Percentiles rank a stretch among this genome's conserved stretches.
phyloP scores from a whole-genome alignment of 2,888 invertebrate genomes.

The Sepioteuthis lessoniana region DNA sequence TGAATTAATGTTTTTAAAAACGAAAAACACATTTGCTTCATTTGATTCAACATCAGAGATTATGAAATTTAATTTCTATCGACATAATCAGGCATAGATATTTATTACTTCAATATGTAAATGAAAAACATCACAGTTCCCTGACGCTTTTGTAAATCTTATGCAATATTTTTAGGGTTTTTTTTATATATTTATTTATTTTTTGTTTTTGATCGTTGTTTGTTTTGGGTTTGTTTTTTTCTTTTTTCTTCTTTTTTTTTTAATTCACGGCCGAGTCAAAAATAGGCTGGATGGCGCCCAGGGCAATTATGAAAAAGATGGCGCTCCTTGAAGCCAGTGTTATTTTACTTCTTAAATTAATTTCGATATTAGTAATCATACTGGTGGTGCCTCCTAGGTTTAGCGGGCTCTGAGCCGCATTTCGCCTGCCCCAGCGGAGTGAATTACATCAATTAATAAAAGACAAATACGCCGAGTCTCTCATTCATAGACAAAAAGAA shows the following conservation, averaged over 20 bases:
- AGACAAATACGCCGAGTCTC: not conserved
- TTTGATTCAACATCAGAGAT: no score
- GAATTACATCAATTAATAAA: not conserved
- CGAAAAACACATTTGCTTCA: no score
- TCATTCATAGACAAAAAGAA: not conserved
- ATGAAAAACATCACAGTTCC: no score
- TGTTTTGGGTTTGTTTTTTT: no score
- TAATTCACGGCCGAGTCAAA: not conserved
- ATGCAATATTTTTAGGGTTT: not conserved
- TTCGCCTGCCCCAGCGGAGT: not conserved
- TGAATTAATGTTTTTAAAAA: no score
- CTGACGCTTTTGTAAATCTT: no score
- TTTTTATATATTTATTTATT: no score
- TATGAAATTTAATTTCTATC: no score
- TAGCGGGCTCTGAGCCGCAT: not conserved
- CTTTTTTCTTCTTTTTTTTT: not conserved
- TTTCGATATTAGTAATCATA: not conserved
- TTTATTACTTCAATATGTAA: no score
- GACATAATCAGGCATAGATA: not conserved
- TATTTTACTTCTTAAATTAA: not conserved
- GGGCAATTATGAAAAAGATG: not conserved
- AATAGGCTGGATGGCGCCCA: not conserved
- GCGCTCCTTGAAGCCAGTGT: not conserved
- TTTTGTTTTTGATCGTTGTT: no score
- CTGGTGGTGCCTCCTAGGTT: not conserved